Percentiles rank a stretch among this genome's conserved stretches.
These are phyloP conservation scores for Agriopis leucophaearia DNA, from an alignment of 2,888 invertebrate species.

Conservation along the genomic window DNA sequence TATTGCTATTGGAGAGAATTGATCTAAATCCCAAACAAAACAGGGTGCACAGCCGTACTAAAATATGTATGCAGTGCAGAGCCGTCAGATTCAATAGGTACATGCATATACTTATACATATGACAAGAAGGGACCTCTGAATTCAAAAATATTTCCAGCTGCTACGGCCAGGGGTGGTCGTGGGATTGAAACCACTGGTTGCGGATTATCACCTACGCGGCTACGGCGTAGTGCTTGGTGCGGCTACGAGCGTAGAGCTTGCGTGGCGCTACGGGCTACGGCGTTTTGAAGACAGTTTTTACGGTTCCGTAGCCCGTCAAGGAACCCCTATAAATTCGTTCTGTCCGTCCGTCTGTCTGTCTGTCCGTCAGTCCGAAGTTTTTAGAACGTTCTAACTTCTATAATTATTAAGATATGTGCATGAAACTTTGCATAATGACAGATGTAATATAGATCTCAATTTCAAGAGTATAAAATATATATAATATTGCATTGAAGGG, in stretches of 20 bases:
- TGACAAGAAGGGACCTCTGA: background rate
- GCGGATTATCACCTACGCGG: conserved; percentile 78
- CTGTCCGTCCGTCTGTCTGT: no score
- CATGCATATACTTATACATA: background rate
- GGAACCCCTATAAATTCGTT: no score
- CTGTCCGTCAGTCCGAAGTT: no score
- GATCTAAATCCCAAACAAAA: no score
- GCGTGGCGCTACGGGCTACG: conserved; percentile 48
- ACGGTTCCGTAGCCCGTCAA: no score
- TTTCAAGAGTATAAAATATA: no score
- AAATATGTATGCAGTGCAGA: background rate
- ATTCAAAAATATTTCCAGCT: background rate
- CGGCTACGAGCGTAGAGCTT: conserved; percentile 71
- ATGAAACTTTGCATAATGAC: no score
- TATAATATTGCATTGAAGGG: no score
- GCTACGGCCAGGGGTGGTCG: conserved; percentile 58
- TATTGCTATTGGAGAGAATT: no score
- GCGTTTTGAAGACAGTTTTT: conserved; percentile 13
- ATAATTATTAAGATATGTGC: no score
- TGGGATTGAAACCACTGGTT: conserved; percentile 79
- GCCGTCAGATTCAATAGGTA: background rate
- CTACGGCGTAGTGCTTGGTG: conserved; percentile 71
- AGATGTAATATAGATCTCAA: no score
- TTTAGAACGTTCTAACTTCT: no score
- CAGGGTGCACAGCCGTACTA: background rate